Percentiles rank a stretch among this genome's conserved stretches.
Conservation (phyloP, 2,113 vertebrate species). For the Crotalus viridis region DNA sequence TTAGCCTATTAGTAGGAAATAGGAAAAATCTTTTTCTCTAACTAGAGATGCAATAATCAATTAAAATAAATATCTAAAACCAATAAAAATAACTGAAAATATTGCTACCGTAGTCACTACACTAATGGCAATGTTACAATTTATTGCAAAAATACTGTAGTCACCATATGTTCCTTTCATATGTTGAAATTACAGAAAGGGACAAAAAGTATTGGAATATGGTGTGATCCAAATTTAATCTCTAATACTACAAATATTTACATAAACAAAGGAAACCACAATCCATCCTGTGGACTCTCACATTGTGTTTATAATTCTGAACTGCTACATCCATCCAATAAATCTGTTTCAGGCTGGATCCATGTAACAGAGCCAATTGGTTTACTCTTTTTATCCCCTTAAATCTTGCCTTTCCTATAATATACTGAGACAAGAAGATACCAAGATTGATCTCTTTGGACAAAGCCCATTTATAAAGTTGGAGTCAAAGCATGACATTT, state of each 20-base stretch:
- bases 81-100: background rate
- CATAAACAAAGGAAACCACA: background rate
- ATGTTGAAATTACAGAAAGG: slow-evolving; percentile 15
- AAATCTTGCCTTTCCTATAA: background rate
- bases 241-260: slow-evolving; percentile 1
- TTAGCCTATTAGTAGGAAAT: slow-evolving; percentile 38
- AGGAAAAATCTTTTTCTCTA: slow-evolving; percentile 36
- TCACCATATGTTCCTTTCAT: background rate
- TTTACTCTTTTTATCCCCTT: no score
- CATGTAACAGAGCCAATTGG: background rate
- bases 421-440: background rate
- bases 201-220: slow-evolving; percentile 15
- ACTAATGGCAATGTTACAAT: slow-evolving; percentile 15
- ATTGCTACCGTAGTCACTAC: background rate
- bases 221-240: slow-evolving; percentile 3
- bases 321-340: background rate
- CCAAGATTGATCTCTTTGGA: background rate
- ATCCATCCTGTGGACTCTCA: rapidly evolving
- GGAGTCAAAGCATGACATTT: background rate
- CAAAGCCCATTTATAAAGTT: background rate
- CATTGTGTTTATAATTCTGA: background rate
- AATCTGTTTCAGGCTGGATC: background rate
- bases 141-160: background rate
- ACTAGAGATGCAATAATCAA: slow-evolving; percentile 35
- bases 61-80: slow-evolving; percentile 2